Percentiles rank a stretch among this genome's conserved stretches.
phyloP scores from a whole-genome alignment of 2,888 invertebrate species.

The Papilio demoleus region DNA sequence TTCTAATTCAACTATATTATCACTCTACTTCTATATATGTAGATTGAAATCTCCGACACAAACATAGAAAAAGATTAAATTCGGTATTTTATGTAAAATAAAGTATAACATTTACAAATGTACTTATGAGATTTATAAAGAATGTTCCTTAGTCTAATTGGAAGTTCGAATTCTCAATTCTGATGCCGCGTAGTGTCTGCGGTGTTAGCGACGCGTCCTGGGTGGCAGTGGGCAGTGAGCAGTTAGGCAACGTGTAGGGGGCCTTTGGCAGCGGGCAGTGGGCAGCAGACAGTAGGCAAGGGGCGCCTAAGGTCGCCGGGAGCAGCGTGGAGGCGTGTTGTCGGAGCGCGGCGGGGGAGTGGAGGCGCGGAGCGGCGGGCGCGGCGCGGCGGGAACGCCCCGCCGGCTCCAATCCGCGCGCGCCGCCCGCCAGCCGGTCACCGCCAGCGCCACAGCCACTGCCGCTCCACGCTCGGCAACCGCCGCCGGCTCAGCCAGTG shows the following conservation, averaged over 20 bases:
- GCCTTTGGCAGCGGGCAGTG: neutral
- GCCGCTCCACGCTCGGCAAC: conserved; percentile 1
- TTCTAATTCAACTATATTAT: neutral
- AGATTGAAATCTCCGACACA: neutral
- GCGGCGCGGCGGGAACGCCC: neutral
- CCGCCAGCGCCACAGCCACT: neutral
- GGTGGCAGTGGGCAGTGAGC: too few species aligned
- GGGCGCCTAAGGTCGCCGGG: neutral
- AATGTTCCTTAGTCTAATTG: too few species aligned
- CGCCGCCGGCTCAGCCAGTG: neutral
- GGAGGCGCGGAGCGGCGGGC: neutral
- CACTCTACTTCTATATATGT: neutral
- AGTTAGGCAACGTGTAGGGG: too few species aligned
- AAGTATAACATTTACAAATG: too few species aligned
- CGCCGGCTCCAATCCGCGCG: conserved; percentile 1
- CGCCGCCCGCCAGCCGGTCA: neutral
- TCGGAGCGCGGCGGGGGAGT: neutral
- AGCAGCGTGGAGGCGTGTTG: neutral
- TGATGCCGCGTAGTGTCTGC: too few species aligned
- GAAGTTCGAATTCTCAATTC: too few species aligned
- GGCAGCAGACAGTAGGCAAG: neutral
- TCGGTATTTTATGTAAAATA: too few species aligned
- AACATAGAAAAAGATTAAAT: too few species aligned
- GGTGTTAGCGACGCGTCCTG: too few species aligned
- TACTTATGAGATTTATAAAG: too few species aligned